A percentile compares a stretch with the other conserved stretches of the same genome.
These are phyloP conservation scores for Echinometra lucunter DNA, from an alignment of 53 echinoderm and acorn worm genomes.

Conservation along the genomic window DNA sequence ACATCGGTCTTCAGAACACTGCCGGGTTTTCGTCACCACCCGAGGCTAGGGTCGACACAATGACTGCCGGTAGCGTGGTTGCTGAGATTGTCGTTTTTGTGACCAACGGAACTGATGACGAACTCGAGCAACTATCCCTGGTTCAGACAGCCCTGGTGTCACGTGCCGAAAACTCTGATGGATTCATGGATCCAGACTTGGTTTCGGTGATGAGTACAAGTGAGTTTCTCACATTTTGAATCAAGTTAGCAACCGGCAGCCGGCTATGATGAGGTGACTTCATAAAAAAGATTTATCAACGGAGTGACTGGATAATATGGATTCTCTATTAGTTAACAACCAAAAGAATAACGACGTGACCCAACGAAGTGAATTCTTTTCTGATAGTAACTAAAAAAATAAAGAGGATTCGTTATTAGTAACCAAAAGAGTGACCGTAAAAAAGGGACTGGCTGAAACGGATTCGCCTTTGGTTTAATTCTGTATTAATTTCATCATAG, in stretches of 20 bases:
- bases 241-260: background rate
- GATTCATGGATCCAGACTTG: constrained; percentile 73
- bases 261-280: too few species aligned
- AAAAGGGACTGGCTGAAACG: background rate
- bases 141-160: constrained; percentile 43
- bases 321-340: background rate
- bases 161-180: constrained; percentile 70
- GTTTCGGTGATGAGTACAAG: constrained; percentile 72
- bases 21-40: constrained; percentile 50
- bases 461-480: too few species aligned
- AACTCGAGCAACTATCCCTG: constrained; percentile 7
- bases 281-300: too few species aligned
- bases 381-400: too few species aligned
- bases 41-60: constrained; percentile 39
- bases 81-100: constrained; percentile 68
- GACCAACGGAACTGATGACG: constrained; percentile 29
- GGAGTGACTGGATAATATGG: background rate
- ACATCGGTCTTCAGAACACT: constrained; percentile 46
- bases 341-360: background rate
- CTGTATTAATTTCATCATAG: too few species aligned
- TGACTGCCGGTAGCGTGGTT: constrained; percentile 70
- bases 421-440: background rate
- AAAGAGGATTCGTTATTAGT: background rate
- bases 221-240: background rate
- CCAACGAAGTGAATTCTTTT: background rate